Evolutionary conservation across 2,113 vertebrate genomes (phyloP).

Genomic region (Camelus bactrianus): DNA sequence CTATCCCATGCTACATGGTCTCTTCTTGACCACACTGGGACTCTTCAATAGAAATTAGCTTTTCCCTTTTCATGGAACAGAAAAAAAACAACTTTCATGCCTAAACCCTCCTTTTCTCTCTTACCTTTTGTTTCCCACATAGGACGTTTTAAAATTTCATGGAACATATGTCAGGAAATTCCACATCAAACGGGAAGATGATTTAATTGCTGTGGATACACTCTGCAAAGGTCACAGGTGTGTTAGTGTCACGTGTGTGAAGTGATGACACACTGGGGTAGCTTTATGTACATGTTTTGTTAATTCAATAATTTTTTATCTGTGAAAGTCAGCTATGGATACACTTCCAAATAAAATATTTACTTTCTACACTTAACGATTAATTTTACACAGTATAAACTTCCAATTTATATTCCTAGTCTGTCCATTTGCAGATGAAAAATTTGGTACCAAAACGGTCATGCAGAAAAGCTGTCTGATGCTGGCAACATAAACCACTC

Average conservation of each 20-base stretch:
- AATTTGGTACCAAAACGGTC: constrained; percentile 17
- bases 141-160: background rate
- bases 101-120: background rate
- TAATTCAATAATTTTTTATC: background rate
- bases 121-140: background rate
- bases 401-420: constrained; percentile 61
- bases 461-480: background rate
- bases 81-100: background rate
- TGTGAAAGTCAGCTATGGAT: background rate
- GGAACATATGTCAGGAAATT: background rate
- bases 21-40: no score
- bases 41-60: no score
- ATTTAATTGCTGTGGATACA: background rate
- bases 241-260: background rate
- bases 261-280: background rate
- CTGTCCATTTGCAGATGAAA: constrained; percentile 57
- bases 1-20: no score
- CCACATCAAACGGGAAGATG: background rate
- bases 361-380: constrained; percentile 5
- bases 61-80: no score
- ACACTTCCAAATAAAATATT: background rate
- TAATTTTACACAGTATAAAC: constrained; percentile 54
- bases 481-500: background rate
- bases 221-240: background rate
- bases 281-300: background rate